A percentile compares a stretch with the other conserved stretches of the same genome.
phyloP scores from a whole-genome alignment of 2,113 vertebrate genomes.

The Cyanistes caeruleus region DNA sequence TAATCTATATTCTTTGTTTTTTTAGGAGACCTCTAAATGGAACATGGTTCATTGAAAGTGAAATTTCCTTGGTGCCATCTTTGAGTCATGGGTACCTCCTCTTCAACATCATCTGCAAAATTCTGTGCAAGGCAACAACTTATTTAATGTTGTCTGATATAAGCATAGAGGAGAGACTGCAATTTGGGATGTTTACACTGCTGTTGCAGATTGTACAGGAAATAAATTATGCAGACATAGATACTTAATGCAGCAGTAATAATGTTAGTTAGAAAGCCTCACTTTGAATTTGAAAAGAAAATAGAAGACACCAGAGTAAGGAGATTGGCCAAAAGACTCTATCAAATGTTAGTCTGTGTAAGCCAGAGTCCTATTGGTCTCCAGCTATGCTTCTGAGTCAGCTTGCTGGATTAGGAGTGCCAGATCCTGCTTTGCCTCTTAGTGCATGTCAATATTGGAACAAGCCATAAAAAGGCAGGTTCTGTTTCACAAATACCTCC shows the following conservation, averaged over 20 bases:
- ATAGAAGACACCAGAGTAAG: background rate
- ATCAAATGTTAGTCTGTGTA: background rate
- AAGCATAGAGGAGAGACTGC: background rate
- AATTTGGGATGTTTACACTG: background rate
- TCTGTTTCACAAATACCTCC: constrained; percentile 5
- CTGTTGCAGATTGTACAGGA: background rate
- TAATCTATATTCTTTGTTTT: background rate
- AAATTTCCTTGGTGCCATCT: background rate
- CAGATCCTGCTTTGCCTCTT: background rate
- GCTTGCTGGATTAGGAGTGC: background rate
- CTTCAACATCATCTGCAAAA: background rate
- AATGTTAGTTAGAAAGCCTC: background rate
- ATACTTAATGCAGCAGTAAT: background rate
- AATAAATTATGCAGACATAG: background rate
- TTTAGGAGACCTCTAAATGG: background rate
- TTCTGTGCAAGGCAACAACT: background rate
- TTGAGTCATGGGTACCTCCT: background rate
- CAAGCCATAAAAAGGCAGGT: background rate
- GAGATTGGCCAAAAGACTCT: background rate
- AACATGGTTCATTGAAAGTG: background rate
- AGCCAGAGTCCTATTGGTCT: background rate
- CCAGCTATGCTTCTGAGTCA: background rate
- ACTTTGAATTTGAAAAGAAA: background rate
- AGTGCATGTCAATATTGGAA: background rate
- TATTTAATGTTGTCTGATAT: background rate